Conservation (phyloP, 2,113 vertebrate genomes). For the Pontoporia blainvillei region DNA sequence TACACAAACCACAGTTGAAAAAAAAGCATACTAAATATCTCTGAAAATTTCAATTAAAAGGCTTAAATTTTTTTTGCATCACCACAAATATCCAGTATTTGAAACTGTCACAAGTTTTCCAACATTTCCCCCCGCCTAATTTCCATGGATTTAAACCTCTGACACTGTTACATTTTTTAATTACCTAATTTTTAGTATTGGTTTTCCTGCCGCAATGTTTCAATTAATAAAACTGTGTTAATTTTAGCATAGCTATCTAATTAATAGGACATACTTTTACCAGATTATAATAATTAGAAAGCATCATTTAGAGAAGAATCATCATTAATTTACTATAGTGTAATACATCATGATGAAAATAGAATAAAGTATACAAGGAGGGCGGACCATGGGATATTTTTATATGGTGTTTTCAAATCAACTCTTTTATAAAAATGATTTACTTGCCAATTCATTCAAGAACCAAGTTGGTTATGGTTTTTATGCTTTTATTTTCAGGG, state of each 20-base stretch:
- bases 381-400: neutral
- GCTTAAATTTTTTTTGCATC: neutral
- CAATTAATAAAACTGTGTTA: constrained; percentile 22
- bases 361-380: neutral
- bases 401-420: neutral
- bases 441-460: neutral
- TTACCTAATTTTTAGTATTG: neutral
- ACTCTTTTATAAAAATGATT: neutral
- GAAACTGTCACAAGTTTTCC: neutral
- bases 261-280: constrained; percentile 18
- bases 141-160: neutral
- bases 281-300: constrained; percentile 24
- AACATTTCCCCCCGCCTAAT: accelerated
- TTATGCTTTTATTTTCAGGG: neutral
- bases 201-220: constrained; percentile 11
- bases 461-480: neutral
- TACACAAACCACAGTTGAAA: neutral
- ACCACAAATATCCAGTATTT: neutral
- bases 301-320: neutral
- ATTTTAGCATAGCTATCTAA: constrained; percentile 19
- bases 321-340: constrained; percentile 16
- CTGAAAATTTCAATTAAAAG: neutral
- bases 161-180: neutral
- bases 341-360: neutral
- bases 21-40: neutral